A percentile compares a stretch with the other conserved stretches of the same genome.
phyloP scores from a whole-genome alignment of 2,797 vertebrate genomes.

The Anguilla anguilla region DNA sequence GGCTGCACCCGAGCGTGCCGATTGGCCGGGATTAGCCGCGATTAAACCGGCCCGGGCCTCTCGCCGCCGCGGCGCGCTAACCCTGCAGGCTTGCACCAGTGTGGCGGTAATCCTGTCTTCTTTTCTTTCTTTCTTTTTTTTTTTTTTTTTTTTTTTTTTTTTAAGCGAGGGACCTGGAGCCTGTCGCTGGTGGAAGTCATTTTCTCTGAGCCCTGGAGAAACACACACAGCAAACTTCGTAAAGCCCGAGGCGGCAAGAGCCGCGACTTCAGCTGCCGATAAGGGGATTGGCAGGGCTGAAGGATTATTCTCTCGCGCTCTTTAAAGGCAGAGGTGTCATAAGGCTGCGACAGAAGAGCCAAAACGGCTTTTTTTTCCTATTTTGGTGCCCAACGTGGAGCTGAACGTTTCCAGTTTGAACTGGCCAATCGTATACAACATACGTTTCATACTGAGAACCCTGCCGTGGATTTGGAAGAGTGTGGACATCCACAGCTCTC shows the following conservation, averaged over 20 bases:
- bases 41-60: constrained; percentile 10
- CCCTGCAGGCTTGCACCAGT: not conserved
- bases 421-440: not conserved
- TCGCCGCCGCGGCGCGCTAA: not conserved
- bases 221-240: not conserved
- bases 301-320: not conserved
- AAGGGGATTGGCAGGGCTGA: not conserved
- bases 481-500: too few relatives aligned
- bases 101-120: constrained; percentile 27
- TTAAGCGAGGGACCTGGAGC: constrained; percentile 5
- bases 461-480: too few relatives aligned
- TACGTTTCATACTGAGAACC: too few relatives aligned
- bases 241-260: not conserved
- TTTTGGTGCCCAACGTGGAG: not conserved
- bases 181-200: constrained; percentile 6
- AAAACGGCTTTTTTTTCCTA: not conserved
- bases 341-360: not conserved
- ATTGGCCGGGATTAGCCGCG: constrained; percentile 8
- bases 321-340: not conserved
- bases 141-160: not conserved
- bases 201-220: constrained; percentile 10
- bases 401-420: not conserved
- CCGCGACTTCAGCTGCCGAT: not conserved
- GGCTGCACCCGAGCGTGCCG: not conserved
- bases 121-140: not conserved